A percentile compares a stretch with the other conserved stretches of the same genome.
Evolutionary conservation across 2,113 vertebrate genomes (phyloP).

Genomic region (Plecotus auritus): DNA sequence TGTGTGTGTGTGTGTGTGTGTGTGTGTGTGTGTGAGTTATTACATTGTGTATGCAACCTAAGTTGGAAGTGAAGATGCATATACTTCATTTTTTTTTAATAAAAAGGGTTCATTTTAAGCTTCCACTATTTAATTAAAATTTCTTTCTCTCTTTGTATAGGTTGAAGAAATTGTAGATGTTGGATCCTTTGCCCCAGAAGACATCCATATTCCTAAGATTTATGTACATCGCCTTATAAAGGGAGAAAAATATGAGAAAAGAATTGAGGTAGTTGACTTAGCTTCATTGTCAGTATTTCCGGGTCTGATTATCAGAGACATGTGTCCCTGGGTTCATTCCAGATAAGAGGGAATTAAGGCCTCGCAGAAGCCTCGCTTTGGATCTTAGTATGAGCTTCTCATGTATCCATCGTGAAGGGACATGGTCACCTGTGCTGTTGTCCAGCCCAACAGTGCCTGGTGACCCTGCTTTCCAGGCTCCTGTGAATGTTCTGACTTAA

Average conservation of each 20-base stretch:
- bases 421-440: background rate
- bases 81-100: background rate
- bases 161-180: slow-evolving; percentile 98
- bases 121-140: background rate
- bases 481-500: background rate
- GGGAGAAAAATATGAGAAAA: slow-evolving; percentile 91
- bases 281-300: background rate
- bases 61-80: background rate
- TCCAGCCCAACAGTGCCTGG: background rate
- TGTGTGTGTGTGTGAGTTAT: background rate
- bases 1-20: background rate
- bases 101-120: background rate
- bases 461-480: background rate
- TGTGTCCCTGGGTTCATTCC: background rate
- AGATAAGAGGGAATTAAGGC: background rate
- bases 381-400: background rate
- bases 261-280: slow-evolving; percentile 90
- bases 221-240: slow-evolving; percentile 94
- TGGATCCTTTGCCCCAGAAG: slow-evolving; percentile 92
- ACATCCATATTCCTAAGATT: slow-evolving; percentile 96
- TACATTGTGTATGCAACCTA: background rate
- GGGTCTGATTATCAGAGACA: background rate
- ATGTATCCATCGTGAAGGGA: background rate
- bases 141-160: slow-evolving; percentile 73
- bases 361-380: background rate